Percentiles rank a stretch among this genome's conserved stretches.
Conservation (phyloP, 2,888 invertebrate species). For the Julus scanicus region DNA sequence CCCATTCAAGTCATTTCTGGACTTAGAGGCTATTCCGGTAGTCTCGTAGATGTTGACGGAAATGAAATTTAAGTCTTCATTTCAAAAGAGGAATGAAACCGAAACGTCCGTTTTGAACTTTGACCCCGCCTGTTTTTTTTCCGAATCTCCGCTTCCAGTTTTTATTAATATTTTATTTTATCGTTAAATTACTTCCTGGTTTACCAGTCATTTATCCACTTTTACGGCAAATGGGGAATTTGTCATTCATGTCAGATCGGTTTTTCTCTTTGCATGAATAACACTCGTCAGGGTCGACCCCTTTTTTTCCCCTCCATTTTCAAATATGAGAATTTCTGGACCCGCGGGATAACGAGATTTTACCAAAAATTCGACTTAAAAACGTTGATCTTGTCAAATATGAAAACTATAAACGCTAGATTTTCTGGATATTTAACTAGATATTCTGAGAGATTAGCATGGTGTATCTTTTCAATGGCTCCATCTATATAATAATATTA, state of each 20-base stretch:
- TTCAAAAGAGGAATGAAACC: not conserved
- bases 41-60: not conserved
- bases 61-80: conserved; percentile 2
- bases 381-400: not conserved
- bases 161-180: not conserved
- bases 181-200: not conserved
- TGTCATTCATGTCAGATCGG: not conserved
- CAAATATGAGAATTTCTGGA: not conserved
- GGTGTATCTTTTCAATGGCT: no score
- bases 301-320: not conserved
- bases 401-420: not conserved
- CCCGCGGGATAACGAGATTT: not conserved
- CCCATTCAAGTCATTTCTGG: not conserved
- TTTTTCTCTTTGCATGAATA: not conserved
- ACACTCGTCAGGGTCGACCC: not conserved
- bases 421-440: no score
- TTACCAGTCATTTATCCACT: not conserved
- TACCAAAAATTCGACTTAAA: not conserved
- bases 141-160: not conserved
- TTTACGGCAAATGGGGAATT: not conserved
- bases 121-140: not conserved
- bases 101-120: not conserved
- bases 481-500: no score
- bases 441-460: no score
- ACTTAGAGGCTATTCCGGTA: not conserved